These are phyloP conservation scores for Hirundo rustica DNA, from an alignment of 2,797 vertebrate species.

Conservation along the genomic window DNA sequence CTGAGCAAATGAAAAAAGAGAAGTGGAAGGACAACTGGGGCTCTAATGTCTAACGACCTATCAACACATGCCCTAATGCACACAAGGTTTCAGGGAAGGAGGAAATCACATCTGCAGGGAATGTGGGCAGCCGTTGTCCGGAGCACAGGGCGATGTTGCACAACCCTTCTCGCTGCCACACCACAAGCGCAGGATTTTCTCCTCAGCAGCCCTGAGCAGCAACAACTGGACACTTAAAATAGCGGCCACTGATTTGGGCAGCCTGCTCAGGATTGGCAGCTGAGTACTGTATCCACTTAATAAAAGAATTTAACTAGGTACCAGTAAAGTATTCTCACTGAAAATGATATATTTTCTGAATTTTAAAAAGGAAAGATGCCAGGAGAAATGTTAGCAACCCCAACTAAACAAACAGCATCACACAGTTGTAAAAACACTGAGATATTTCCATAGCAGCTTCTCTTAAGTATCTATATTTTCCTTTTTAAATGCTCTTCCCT, in stretches of 20 bases:
- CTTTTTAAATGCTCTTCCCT: neutral
- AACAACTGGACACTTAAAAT: neutral
- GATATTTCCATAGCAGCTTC: neutral
- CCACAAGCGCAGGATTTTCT: neutral
- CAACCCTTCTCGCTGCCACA: neutral
- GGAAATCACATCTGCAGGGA: constrained; percentile 17
- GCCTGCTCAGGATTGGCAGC: neutral
- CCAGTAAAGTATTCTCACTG: neutral
- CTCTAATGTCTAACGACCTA: neutral
- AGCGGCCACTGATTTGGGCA: neutral
- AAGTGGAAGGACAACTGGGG: constrained; percentile 14
- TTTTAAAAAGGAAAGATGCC: neutral
- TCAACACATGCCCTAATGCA: neutral
- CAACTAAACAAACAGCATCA: neutral
- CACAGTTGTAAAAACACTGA: neutral
- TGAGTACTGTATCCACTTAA: neutral
- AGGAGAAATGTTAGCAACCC: neutral
- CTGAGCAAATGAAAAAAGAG: neutral
- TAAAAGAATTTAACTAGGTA: neutral
- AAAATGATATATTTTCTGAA: neutral
- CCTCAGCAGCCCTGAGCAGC: neutral
- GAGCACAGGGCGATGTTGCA: neutral
- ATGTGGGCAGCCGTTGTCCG: neutral
- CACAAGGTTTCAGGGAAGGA: neutral
- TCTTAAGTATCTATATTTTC: neutral